Evolutionary conservation across 2,797 vertebrate genomes (phyloP).

Genomic region (Peromyscus aztecus): DNA sequence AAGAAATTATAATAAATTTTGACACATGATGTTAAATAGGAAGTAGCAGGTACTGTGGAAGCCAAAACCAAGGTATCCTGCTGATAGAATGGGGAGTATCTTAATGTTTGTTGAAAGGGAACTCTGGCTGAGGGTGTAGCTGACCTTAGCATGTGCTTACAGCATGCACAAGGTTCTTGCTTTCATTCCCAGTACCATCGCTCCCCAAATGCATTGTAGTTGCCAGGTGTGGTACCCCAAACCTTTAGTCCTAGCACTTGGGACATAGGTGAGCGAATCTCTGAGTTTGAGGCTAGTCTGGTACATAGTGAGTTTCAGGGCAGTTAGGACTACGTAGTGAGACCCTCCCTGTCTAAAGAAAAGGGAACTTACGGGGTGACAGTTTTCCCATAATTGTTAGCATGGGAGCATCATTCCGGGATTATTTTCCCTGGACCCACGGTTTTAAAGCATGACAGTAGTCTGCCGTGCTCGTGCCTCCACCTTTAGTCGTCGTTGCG

Average conservation of each 20-base stretch:
- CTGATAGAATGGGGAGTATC: background rate
- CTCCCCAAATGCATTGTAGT: background rate
- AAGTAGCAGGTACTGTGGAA: background rate
- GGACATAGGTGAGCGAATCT: background rate
- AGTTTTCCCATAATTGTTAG: background rate
- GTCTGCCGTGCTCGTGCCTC: background rate
- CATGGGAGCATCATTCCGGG: background rate
- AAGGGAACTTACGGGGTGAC: background rate
- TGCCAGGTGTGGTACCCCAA: background rate
- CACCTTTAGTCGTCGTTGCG: background rate
- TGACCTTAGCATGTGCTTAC: background rate
- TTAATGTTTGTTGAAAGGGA: slow-evolving; percentile 1
- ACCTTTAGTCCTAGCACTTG: background rate
- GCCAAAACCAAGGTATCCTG: background rate
- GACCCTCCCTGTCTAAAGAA: background rate
- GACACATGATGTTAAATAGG: background rate
- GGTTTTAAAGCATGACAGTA: slow-evolving; percentile 22
- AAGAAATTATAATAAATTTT: background rate
- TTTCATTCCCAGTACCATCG: background rate
- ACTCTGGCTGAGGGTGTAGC: background rate
- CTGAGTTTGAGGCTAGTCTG: background rate
- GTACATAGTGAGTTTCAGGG: background rate
- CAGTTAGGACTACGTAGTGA: background rate
- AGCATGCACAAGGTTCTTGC: background rate
- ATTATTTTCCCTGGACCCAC: background rate